Conservation (phyloP, 2,113 vertebrate genomes). For the Cheirogaleus medius region DNA sequence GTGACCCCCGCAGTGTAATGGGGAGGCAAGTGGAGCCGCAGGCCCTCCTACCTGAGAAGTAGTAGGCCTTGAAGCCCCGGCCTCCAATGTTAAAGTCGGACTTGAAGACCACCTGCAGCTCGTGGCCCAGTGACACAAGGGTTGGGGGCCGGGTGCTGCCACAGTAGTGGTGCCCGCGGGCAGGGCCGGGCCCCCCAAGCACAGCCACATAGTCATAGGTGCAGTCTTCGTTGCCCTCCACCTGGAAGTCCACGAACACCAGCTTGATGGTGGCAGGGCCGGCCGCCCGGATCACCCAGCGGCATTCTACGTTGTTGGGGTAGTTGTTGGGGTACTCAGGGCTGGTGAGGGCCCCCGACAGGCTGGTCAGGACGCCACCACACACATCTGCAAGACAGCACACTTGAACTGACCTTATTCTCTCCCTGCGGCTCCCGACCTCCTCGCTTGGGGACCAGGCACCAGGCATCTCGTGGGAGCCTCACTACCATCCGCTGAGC, state of each 20-base stretch:
- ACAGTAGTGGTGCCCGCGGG: constrained; percentile 89
- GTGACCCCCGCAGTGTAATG: neutral
- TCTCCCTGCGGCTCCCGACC: rapidly evolving
- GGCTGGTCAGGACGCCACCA: constrained; percentile 92
- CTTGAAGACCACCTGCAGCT: constrained; percentile 94
- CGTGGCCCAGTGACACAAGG: constrained; percentile 86
- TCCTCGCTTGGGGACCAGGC: neutral
- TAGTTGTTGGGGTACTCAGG: constrained; percentile 95
- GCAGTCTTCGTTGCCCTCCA: constrained; percentile 93
- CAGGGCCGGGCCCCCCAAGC: constrained; percentile 88
- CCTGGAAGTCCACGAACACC: constrained; percentile 94
- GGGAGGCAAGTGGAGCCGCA: neutral
- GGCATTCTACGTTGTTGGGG: constrained; percentile 94
- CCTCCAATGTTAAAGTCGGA: constrained; percentile 98
- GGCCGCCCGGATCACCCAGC: constrained; percentile 90
- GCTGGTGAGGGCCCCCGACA: constrained; percentile 95
- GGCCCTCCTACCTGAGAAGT: constrained; percentile 91
- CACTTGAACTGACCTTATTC: neutral
- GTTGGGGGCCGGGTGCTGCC: constrained; percentile 88
- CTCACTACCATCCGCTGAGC: rapidly evolving
- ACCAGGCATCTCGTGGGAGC: rapidly evolving
- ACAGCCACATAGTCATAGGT: constrained; percentile 95
- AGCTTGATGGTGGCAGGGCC: constrained; percentile 87
- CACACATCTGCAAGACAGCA: constrained; percentile 89
- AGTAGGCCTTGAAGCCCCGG: constrained; percentile 95